Base-by-base conservation (phyloP, 2,113 vertebrate species). In the Formicarius rufipectus region DNA sequence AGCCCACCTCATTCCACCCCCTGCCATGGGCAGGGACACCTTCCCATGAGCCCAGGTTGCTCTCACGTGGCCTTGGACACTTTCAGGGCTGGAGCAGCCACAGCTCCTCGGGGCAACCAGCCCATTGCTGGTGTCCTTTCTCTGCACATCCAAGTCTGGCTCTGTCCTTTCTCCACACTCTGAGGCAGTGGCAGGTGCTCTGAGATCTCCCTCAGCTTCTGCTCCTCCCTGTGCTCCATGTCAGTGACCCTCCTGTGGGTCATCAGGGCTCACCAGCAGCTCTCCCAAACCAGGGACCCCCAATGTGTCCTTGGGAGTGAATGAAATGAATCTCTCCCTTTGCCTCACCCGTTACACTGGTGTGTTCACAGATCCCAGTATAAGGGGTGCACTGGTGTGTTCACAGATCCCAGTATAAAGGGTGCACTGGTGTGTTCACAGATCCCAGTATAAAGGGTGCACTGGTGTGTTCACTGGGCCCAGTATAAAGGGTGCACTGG, bases 11-110 rank as follows among this genome's bases (percentile, higher is more conserved):
- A 8, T 42, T 4, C 9, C 40, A 44, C 14, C 42, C 23, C 53
- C 12, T 62, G 28, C 28, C 28, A 13, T 9, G 20, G 44, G 12
- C 12, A 62, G n/a, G 40, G 49, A 14, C 42, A 58, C 6, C 6
- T 1, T 66, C 15, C 4, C 59, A 3, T 27, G 19, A 1, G 27
- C 25, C 50, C 31, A 42, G 17, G 25, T 0, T 35, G 42, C 35
- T 49, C 35, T 66, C 63, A 0, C 24, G 35, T 35, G 58, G 30
- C 21, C 22, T 80, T 10, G 67, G 59, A 2, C 50, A 15, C 2
- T 37, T 0, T 35, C 67, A 58, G 50, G 76, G 76, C 8, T 64
- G 42, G 58, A 16, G 30, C 58, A 87, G 56, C 20, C 66, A 40
- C 49, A 87, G 49, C 56, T 71, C 0, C 56, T n/a, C 40, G 47